A percentile compares a stretch with the other conserved stretches of the same genome.
phyloP scores from a whole-genome alignment of 2,888 invertebrate genomes.

The Panorpa germanica region DNA sequence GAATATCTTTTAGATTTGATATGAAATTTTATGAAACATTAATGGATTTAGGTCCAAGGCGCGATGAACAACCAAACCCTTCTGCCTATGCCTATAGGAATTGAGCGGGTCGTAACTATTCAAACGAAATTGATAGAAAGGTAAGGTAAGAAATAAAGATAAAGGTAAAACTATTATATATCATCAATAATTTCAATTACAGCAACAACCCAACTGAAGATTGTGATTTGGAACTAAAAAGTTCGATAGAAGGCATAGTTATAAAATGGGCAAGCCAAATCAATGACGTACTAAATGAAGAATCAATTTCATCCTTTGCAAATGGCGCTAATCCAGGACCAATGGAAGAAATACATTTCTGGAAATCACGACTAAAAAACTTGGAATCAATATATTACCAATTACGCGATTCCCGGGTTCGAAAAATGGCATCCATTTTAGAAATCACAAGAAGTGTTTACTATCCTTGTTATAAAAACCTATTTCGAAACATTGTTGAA shows the following conservation, averaged over 20 bases:
- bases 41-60: constrained; percentile 42
- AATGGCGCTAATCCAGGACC: constrained; percentile 52
- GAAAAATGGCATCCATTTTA: constrained; percentile 62
- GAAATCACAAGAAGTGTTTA: constrained; percentile 68
- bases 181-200: no score
- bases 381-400: constrained; percentile 77
- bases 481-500: no score
- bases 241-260: constrained; percentile 66
- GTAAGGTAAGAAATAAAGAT: no score
- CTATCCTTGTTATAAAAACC: no score
- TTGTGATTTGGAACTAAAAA: constrained; percentile 51
- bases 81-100: constrained; percentile 67
- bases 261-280: constrained; percentile 75
- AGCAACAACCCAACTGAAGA: no score
- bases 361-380: constrained; percentile 61
- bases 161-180: no score
- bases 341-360: constrained; percentile 54
- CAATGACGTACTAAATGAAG: no score
- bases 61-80: constrained; percentile 73
- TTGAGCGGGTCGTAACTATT: constrained; percentile 44
- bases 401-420: constrained; percentile 60
- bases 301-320: constrained; percentile 52
- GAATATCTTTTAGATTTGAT: no score
- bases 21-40: no score
- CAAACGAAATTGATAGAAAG: constrained; percentile 27